Percentiles rank a stretch among this genome's conserved stretches.
Conservation (phyloP, 2,113 vertebrate species). For the Oreochromis aureus region DNA sequence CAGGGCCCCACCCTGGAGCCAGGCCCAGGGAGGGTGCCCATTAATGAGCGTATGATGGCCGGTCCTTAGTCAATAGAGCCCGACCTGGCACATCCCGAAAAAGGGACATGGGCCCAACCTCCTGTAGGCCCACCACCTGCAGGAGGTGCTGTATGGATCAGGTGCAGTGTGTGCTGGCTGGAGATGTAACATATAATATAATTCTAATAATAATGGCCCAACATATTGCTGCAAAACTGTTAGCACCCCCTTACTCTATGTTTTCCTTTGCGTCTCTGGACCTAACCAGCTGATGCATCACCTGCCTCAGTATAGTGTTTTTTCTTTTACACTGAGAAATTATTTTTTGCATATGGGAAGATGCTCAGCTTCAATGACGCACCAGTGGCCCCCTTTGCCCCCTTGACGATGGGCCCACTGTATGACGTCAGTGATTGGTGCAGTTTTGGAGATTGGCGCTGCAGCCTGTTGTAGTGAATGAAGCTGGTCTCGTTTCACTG, state of each 20-base stretch:
- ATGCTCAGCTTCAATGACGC: background rate
- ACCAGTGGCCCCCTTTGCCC: background rate
- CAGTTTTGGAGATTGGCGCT: background rate
- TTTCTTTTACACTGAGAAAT: background rate
- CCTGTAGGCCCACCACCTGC: background rate
- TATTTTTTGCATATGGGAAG: background rate
- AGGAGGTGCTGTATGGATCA: background rate
- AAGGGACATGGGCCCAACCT: background rate
- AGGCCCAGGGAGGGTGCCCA: background rate
- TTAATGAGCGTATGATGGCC: background rate
- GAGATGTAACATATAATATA: background rate
- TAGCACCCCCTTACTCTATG: background rate
- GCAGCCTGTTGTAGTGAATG: background rate
- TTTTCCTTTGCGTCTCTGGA: background rate
- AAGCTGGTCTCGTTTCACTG: background rate
- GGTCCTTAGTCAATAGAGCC: background rate
- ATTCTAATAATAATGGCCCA: background rate
- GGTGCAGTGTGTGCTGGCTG: background rate
- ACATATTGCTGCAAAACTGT: background rate
- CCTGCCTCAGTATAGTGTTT: background rate
- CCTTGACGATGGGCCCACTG: background rate
- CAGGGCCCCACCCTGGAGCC: background rate
- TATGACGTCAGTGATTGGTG: constrained; percentile 27
- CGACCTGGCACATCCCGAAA: background rate
- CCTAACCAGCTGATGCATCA: background rate